Conservation (phyloP, 2,888 invertebrate species). For the Drosophila nigricruria region DNA sequence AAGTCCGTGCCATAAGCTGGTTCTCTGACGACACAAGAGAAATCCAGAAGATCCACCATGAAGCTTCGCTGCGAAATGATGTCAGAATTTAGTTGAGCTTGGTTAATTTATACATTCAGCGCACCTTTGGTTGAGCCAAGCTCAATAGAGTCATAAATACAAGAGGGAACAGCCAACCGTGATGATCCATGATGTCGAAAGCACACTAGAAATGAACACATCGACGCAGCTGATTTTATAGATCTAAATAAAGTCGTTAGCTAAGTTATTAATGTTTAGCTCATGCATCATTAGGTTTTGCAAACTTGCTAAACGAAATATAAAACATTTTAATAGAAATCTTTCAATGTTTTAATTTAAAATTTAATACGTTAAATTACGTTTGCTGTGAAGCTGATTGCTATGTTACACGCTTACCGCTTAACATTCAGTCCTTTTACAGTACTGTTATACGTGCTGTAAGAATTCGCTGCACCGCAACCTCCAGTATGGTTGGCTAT, state of each 20-base stretch:
- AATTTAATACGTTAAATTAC: not conserved
- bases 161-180: not conserved
- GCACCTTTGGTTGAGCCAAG: constrained; percentile 7
- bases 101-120: not conserved
- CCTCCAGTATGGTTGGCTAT: too few relatives aligned
- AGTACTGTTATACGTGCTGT: not conserved
- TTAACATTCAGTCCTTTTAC: not conserved
- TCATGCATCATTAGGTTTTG: constrained; percentile 1
- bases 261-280: not conserved
- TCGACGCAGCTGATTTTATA: constrained; percentile 6
- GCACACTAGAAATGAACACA: not conserved
- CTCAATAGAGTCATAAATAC: not conserved
- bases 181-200: constrained; percentile 20
- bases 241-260: not conserved
- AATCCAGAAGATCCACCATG: constrained; percentile 8
- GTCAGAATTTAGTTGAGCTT: not conserved
- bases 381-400: not conserved
- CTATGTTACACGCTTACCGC: not conserved
- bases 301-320: not conserved
- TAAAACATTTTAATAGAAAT: not conserved
- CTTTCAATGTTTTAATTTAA: not conserved
- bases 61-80: constrained; percentile 4
- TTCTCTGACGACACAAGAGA: constrained; percentile 24
- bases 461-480: not conserved
- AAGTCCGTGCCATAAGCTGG: not conserved